These are phyloP conservation scores for Xenentodon cancila DNA, from an alignment of 2,797 vertebrate species.

Conservation along the genomic window DNA sequence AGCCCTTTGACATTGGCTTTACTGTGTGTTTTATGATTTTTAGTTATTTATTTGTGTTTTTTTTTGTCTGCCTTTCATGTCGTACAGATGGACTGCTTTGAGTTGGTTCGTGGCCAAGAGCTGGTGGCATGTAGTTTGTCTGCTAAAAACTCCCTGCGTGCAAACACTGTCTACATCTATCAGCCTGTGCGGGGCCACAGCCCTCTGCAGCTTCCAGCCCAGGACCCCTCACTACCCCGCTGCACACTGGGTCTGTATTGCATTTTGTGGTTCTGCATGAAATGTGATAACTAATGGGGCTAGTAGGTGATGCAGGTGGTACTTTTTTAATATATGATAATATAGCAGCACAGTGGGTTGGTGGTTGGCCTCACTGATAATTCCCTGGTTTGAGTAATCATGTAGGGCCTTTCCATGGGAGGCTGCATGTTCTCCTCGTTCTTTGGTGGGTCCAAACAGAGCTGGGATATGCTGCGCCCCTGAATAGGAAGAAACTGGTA, in stretches of 20 bases:
- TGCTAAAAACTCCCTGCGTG: conserved; percentile 87
- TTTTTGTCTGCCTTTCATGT: neutral
- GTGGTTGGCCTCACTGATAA: too few relatives aligned
- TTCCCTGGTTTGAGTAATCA: too few relatives aligned
- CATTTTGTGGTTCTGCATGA: neutral
- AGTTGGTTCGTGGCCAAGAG: conserved; percentile 94
- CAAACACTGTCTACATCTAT: conserved; percentile 98
- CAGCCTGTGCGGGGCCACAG: conserved; percentile 37
- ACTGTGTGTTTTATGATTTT: neutral
- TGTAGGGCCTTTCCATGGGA: too few relatives aligned
- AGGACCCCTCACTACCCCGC: conserved; percentile 69
- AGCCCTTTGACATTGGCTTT: too few relatives aligned
- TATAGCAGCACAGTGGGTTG: too few relatives aligned
- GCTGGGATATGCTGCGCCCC: neutral
- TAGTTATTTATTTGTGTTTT: neutral
- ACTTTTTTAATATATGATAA: too few relatives aligned
- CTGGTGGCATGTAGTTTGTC: conserved; percentile 91
- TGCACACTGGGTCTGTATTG: conserved; percentile 37
- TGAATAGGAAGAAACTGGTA: too few relatives aligned
- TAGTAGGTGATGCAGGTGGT: too few relatives aligned
- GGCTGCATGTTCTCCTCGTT: too few relatives aligned
- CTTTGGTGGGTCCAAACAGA: too few relatives aligned
- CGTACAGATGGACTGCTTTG: conserved; percentile 89
- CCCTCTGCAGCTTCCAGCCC: conserved; percentile 78
- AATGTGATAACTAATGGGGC: too few relatives aligned